A percentile compares a stretch with the other conserved stretches of the same genome.
phyloP scores from a whole-genome alignment of 37 sponge, comb jelly and placozoan genomes.

The Bolinopsis microptera region DNA sequence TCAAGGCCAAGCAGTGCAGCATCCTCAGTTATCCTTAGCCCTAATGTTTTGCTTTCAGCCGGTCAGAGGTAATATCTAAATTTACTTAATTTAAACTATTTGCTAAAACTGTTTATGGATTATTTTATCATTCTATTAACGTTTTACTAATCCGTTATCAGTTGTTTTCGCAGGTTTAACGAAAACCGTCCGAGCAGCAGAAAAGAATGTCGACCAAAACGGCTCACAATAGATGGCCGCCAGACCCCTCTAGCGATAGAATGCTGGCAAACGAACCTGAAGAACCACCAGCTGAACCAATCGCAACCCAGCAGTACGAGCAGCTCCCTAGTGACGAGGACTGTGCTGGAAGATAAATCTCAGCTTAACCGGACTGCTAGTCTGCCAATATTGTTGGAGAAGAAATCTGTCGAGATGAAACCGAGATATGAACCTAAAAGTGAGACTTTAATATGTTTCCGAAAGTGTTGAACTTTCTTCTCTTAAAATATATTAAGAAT shows the following conservation, averaged over 20 bases:
- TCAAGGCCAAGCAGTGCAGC: not conserved
- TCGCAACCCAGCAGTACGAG: not conserved
- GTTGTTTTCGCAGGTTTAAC: constrained; percentile 9
- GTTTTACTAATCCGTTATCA: not conserved
- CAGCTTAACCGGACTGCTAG: not conserved
- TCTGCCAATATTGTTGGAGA: constrained; percentile 29
- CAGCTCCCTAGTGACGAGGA: not conserved
- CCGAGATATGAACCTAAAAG: constrained; percentile 52
- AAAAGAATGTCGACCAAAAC: not conserved
- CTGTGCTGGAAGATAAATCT: constrained; percentile 5
- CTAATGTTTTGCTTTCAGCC: not conserved
- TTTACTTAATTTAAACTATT: not conserved
- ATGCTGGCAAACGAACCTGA: constrained; percentile 12
- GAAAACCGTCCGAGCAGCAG: not conserved
- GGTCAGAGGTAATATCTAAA: not conserved
- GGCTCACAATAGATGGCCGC: constrained; percentile 1
- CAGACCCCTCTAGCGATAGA: constrained; percentile 34
- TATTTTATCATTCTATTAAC: too few relatives aligned
- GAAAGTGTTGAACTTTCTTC: too few relatives aligned
- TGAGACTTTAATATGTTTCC: not conserved
- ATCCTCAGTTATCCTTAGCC: not conserved
- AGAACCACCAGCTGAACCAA: constrained; percentile 16
- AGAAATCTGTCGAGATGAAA: constrained; percentile 60
- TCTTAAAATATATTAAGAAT: too few relatives aligned
- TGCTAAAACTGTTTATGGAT: too few relatives aligned